Percentiles rank a stretch among this genome's conserved stretches.
phyloP scores from a whole-genome alignment of 2,888 invertebrate genomes.

The Tenthredo notha region DNA sequence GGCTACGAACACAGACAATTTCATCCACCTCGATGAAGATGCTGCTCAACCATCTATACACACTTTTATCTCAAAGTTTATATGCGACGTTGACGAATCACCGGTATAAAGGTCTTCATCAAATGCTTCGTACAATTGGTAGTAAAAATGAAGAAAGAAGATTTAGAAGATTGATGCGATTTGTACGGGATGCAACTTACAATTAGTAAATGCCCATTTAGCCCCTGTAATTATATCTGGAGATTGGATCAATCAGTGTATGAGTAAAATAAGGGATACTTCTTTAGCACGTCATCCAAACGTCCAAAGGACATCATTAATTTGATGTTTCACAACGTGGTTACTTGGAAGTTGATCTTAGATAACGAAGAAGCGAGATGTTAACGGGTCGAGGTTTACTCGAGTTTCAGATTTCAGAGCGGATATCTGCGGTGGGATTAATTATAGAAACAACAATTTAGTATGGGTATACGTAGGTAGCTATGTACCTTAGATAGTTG shows the following conservation, averaged over 20 bases:
- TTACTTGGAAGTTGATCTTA: slow-evolving; percentile 2
- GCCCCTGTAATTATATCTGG: slow-evolving; percentile 14
- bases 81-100: background rate
- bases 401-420: slow-evolving; percentile 23
- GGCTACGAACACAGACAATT: slow-evolving; percentile 3
- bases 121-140: background rate
- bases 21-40: background rate
- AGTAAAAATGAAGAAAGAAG: background rate
- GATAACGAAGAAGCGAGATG: slow-evolving; percentile 40
- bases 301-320: slow-evolving; percentile 2
- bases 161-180: background rate
- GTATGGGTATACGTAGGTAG: slow-evolving; percentile 5
- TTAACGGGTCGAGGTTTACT: background rate
- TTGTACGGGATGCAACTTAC: background rate
- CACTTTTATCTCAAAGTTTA: background rate
- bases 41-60: background rate
- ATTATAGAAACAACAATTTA: slow-evolving; percentile 49
- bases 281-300: background rate
- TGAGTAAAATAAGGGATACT: background rate
- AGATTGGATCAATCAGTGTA: slow-evolving; percentile 11
- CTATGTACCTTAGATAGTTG: background rate
- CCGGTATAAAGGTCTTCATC: background rate
- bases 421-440: slow-evolving; percentile 27
- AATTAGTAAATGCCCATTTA: background rate
- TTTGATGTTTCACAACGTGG: background rate